Base-by-base conservation (phyloP, 2,797 vertebrate genomes). In the Carduelis carduelis region DNA sequence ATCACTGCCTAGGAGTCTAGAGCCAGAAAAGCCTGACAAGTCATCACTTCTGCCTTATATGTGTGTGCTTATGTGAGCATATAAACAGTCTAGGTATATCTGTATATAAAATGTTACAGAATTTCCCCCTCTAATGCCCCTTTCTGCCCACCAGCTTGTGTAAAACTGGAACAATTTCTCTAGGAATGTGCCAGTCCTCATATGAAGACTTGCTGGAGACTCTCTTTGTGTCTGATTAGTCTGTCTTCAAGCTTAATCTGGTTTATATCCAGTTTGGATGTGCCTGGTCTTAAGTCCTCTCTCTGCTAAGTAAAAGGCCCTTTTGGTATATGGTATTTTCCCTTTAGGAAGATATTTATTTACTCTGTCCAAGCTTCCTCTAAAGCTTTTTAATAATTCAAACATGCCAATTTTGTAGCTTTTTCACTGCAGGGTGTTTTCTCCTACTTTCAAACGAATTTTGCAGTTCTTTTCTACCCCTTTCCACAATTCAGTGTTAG, bases 341-440 rank as follows among this genome's bases (percentile, higher is more conserved):
- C 52, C 43, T 85, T 74, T 37, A 21, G 34, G 26, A 74, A 53
- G 41, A 28, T 71, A 71, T 46, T 90, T 88, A 80, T 80, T 89
- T 41, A 50, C 22, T 64, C 37, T 79, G 44, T 23, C 69, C 72
- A 71, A 86, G 13, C 59, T 69, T 83, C 60, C 41, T 70, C 37
- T 75, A 78, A 88, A 70, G 52, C 18, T 77, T 88, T 93, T 89
- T 53, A 93, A 93, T 85, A 94, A 87, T 89, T 47, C 3, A 13
- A 77, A 89, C 32, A 75, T 70, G 71, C 43, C 65, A 53, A 83
- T 30, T 88, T 50, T 78, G 53, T 68, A 92, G 30, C 49, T 87
- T 92, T 94, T 87, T 87, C 0, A 5, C 60, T 71, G 64, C 27
- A 72, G 71, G 46, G 65, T 57, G 21, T 87, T 95, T 94, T 91